Percentiles rank a stretch among this genome's conserved stretches.
phyloP scores from a whole-genome alignment of 2,797 vertebrate genomes.

The Microctenopoma stevenorrisi region DNA sequence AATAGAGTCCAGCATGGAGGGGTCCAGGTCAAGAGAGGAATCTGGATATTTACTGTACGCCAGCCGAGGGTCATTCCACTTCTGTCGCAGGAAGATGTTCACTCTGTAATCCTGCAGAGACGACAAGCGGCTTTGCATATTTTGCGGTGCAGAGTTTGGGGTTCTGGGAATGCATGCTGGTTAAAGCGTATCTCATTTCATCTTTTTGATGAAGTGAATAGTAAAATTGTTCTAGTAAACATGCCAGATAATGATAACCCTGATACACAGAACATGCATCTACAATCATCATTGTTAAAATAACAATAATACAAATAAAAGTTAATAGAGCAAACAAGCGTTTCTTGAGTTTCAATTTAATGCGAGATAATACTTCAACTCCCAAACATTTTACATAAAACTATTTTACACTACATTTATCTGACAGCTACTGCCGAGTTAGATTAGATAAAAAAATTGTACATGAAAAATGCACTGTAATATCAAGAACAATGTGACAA shows the following conservation, averaged over 20 bases:
- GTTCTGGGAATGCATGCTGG: slow-evolving; percentile 42
- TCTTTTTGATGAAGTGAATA: slow-evolving; percentile 6
- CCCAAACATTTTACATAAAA: too few species aligned
- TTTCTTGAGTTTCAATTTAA: not conserved
- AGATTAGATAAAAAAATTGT: not conserved
- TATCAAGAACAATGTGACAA: slow-evolving; percentile 31
- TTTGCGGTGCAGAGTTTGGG: slow-evolving; percentile 38
- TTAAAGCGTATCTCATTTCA: not conserved
- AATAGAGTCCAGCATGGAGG: slow-evolving; percentile 98
- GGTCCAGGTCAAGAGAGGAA: slow-evolving; percentile 96
- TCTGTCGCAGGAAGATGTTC: slow-evolving; percentile 99
- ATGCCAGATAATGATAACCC: not conserved
- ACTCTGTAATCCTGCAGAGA: slow-evolving; percentile 96
- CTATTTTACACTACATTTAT: not conserved
- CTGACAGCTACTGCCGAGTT: not conserved
- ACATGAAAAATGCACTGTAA: not conserved
- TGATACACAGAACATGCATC: not conserved
- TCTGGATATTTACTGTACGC: slow-evolving; percentile 98
- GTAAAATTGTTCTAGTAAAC: not conserved
- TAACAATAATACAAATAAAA: too few species aligned
- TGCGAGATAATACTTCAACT: not conserved
- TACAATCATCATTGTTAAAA: too few species aligned
- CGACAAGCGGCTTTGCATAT: slow-evolving; percentile 66
- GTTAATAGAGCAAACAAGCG: not conserved
- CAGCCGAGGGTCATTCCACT: slow-evolving; percentile 97